These are phyloP conservation scores for Hydrolagus affinis DNA, from an alignment of 2,113 vertebrate genomes.

Conservation along the genomic window DNA sequence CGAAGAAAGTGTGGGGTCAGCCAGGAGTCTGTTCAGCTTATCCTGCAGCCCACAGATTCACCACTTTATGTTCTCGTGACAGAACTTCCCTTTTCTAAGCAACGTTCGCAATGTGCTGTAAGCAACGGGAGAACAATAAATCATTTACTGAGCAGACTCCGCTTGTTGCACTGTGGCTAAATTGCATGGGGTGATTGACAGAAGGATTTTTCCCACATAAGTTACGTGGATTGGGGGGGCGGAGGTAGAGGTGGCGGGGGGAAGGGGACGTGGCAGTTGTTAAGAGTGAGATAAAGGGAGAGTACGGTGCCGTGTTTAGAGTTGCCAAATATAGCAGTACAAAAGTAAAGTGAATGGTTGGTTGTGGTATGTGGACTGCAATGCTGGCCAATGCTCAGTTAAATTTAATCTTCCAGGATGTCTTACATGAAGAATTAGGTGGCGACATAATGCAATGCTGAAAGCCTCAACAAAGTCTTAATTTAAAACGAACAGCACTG, in stretches of 20 bases:
- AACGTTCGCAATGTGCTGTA: no score
- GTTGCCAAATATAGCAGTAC: constrained; percentile 4
- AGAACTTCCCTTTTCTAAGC: no score
- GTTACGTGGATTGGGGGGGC: no score
- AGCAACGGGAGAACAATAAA: no score
- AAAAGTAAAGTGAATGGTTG: constrained; percentile 13
- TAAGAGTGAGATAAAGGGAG: no score
- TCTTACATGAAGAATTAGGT: constrained; percentile 31
- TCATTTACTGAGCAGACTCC: no score
- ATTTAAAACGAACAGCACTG: constrained; percentile 32
- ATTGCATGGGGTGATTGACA: background rate
- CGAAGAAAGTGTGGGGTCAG: no score
- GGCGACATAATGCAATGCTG: constrained; percentile 25
- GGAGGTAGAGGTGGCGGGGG: no score
- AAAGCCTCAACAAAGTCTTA: constrained; percentile 31
- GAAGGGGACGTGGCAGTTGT: no score
- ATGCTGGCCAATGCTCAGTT: constrained; percentile 23
- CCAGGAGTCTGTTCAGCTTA: no score
- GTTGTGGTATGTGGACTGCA: background rate
- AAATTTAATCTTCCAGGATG: constrained; percentile 21
- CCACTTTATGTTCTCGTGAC: no score
- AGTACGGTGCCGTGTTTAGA: background rate
- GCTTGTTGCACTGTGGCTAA: background rate
- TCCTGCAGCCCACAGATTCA: no score
- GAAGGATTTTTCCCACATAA: background rate